phyloP scores from a whole-genome alignment of 2,888 invertebrate species.

The Eupithecia insigniata region DNA sequence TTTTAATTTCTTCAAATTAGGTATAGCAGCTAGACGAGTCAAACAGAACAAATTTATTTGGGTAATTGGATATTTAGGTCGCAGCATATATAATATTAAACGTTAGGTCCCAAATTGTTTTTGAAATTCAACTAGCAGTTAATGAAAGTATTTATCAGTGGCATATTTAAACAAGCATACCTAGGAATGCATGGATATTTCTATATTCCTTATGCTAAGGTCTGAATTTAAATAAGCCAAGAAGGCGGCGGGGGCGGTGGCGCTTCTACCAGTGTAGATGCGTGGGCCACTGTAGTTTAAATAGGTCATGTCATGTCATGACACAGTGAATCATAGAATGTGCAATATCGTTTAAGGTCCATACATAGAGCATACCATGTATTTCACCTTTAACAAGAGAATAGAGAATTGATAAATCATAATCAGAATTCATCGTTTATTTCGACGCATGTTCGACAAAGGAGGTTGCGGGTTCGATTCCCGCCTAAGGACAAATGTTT shows the following conservation, averaged over 20 bases:
- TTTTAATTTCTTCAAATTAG: too few relatives aligned
- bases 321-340: conserved; percentile 5
- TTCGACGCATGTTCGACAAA: too few relatives aligned
- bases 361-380: not conserved
- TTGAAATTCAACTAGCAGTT: not conserved
- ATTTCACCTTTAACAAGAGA: too few relatives aligned
- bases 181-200: not conserved
- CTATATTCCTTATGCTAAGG: not conserved
- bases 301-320: not conserved
- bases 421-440: too few relatives aligned
- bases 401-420: too few relatives aligned
- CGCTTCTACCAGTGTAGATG: not conserved
- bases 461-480: too few relatives aligned
- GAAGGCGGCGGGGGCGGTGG: not conserved
- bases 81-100: too few relatives aligned
- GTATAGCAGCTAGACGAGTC: too few relatives aligned
- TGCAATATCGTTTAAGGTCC: not conserved
- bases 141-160: not conserved
- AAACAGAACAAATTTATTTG: not conserved
- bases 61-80: not conserved
- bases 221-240: not conserved
- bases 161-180: not conserved
- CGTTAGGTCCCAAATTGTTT: not conserved
- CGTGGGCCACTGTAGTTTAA: not conserved
- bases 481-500: too few relatives aligned